Conservation (phyloP, 2,113 vertebrate species). For the Mastomys natalensis region DNA sequence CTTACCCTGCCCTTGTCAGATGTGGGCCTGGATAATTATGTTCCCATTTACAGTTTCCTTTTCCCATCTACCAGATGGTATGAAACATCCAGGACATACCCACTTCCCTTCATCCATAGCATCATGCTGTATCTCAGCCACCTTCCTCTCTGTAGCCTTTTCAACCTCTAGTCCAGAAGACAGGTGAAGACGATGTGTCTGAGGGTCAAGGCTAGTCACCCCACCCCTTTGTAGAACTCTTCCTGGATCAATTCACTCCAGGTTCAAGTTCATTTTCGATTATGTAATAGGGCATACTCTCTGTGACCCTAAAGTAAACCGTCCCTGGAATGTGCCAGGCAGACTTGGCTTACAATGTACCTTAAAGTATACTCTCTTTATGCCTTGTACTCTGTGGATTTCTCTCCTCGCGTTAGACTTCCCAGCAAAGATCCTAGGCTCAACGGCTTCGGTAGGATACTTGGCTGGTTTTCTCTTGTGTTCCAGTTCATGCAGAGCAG, state of each 20-base stretch:
- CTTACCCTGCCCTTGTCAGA: neutral
- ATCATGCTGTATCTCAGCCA: neutral
- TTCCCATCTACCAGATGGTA: neutral
- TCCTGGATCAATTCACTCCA: neutral
- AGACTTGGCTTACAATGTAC: neutral
- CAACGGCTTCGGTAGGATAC: neutral
- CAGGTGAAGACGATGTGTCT: neutral
- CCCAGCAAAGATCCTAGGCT: neutral
- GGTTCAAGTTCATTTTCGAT: neutral
- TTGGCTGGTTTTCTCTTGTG: neutral
- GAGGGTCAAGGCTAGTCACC: neutral
- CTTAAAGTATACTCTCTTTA: neutral
- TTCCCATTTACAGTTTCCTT: neutral
- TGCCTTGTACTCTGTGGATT: neutral
- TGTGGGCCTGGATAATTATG: neutral
- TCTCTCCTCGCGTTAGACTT: neutral
- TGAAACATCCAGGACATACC: neutral
- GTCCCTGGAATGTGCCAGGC: neutral
- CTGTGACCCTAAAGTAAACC: neutral
- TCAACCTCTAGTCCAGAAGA: neutral
- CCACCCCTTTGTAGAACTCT: neutral
- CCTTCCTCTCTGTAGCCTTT: neutral
- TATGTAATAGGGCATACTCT: fast-evolving
- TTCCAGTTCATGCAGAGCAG: neutral
- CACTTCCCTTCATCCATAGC: neutral